These are phyloP conservation scores for Gavia stellata DNA, from an alignment of 2,113 vertebrate species.

Conservation along the genomic window DNA sequence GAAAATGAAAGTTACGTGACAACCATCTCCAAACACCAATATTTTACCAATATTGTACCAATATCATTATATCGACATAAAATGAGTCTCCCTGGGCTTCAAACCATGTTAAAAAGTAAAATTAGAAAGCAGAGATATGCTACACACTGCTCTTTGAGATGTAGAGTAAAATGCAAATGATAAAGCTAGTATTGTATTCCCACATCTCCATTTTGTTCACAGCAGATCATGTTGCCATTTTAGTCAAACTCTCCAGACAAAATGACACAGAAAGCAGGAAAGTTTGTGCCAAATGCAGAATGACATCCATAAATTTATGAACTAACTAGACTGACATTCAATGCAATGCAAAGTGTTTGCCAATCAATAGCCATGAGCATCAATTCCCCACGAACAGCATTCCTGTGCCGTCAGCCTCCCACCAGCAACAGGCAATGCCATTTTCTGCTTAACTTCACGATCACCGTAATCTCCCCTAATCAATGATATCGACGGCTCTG, in stretches of 20 bases:
- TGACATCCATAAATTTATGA: constrained; percentile 6
- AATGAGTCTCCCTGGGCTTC: not conserved
- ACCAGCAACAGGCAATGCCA: not conserved
- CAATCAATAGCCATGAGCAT: not conserved
- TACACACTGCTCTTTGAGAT: not conserved
- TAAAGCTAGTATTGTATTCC: not conserved
- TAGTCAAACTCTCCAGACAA: not conserved
- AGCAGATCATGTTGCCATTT: not conserved
- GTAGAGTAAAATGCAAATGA: not conserved
- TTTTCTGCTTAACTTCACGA: not conserved
- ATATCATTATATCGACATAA: not conserved
- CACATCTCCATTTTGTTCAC: not conserved
- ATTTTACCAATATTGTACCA: not conserved
- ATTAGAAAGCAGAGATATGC: not conserved
- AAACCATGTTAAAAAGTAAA: not conserved
- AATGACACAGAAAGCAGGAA: not conserved
- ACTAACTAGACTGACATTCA: not conserved
- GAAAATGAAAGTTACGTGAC: not conserved
- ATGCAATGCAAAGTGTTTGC: not conserved
- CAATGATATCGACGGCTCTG: not conserved
- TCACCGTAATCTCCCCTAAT: not conserved
- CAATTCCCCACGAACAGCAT: not conserved
- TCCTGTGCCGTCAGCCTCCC: not conserved
- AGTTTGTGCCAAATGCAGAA: not conserved
- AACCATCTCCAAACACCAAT: not conserved